Evolutionary conservation across 2,888 invertebrate species (phyloP), one percentile per base, ranked within the genome.

Genomic region (Molorchus minor): DNA sequence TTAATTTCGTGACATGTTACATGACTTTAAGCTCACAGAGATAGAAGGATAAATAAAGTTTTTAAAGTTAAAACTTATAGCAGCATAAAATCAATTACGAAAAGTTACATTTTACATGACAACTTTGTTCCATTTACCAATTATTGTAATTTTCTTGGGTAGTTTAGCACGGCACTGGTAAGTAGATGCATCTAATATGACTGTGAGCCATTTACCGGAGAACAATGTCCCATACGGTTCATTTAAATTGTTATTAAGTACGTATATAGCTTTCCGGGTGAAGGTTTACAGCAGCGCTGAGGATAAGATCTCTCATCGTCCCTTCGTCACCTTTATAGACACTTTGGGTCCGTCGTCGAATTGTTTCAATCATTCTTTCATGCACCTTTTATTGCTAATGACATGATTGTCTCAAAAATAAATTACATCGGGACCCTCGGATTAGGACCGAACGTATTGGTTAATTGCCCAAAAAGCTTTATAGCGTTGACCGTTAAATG

Each of bases 191-290:
- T 5, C 20, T 25, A 47, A 47, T 56, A 55, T 56, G 54, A 62
- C 64, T 53, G 53, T 61, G 61, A 67, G 64, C 65, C 59, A 64
- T 72, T 69, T 64, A 54, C 65, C 58, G 44, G 63, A 67, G 69
- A 73, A 75, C 73, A 73, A 73, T 73, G 69, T 67, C 61, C 61
- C 64, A 68, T 64, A 71, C 70, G 72, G 73, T 65, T 72, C 75
- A 75, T 76, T 76, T 75, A 75, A 76, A 73, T 67, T 69, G 73
- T 74, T 75, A 76, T 75, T 75, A 74, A 72, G 73, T 70, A 68
- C 71, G 67, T 67, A 71, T 70, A 70, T 64, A 68, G 69, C 67
- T 68, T 74, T 72, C 71, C 73, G 73, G 72, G 66, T 72, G 69
- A 69, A 66, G 69, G 69, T 73, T 73, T 73, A 71, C 71, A 68